Evolutionary conservation across 2,113 vertebrate species (phyloP), one percentile per base, ranked within the genome.

Genomic region (Cromileptes altivelis): DNA sequence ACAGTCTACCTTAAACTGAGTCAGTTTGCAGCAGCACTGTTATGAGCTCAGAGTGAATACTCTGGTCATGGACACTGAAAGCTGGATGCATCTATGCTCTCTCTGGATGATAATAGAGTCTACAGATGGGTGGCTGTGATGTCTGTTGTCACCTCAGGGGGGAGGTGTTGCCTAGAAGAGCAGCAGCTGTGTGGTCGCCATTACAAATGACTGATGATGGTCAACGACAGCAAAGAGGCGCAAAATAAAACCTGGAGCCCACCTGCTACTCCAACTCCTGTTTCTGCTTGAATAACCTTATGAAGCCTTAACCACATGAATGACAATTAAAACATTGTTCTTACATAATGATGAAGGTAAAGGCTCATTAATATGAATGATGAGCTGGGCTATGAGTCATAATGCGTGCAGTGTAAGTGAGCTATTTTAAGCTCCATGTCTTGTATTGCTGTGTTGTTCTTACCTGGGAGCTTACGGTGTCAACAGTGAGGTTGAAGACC

Each of bases 401-500:
- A 15, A 11, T 40, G 23, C 13, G 2, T 57, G 64, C 27, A 63
- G 56, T 45, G 49, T 13, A 50, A 69, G n/a, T 56, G 23, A 47
- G 21, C 23, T 49, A 21, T 74, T 74, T 60, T 45, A 64, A 49
- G 19, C 27, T 58, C 45, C 6, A 52, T 37, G 7, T 45, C 23
- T 57, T 73, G 27, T 42, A 12, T 47, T 63, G 57, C 19, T 11
- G 64, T 62, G 65, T 56, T 68, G 74, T n/a, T 58, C 94, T 96
- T 97, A 95, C 97, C 97, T 93, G 96, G 87, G 96, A 95, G 84
- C 94, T 95, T 6, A 91, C 40, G 1, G 18, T 93, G 62, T 99
- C 97, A 80, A 95, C 95, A 0, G 98, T 99, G 88, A 98, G 95
- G 94, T 99, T 99, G 94, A 99, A 99, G 70, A 99, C 98, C 0